A percentile compares a stretch with the other conserved stretches of the same genome.
Conservation (phyloP, 2,888 invertebrate genomes). For the Eristalis intricaria region DNA sequence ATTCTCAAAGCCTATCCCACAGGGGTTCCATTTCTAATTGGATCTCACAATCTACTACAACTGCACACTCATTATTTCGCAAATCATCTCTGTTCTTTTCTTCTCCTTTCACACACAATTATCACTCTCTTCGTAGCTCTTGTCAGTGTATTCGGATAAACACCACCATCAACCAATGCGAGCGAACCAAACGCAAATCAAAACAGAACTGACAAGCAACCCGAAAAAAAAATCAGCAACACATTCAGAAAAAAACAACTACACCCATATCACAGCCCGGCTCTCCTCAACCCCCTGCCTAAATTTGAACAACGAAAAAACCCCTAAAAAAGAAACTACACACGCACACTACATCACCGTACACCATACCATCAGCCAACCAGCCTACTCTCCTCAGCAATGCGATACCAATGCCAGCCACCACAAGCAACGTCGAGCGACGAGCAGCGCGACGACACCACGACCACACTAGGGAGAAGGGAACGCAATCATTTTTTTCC, state of each 20-base stretch:
- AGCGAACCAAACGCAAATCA: slow-evolving; percentile 44
- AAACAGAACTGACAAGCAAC: slow-evolving; percentile 42
- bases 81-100: slow-evolving; percentile 38
- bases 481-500: slow-evolving; percentile 42
- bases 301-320: slow-evolving; percentile 17
- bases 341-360: slow-evolving; percentile 46
- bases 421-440: slow-evolving; percentile 1
- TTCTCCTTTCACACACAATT: not conserved
- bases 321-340: slow-evolving; percentile 59
- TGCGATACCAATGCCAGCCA: slow-evolving; percentile 18
- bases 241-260: slow-evolving; percentile 57
- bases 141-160: slow-evolving; percentile 16
- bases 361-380: slow-evolving; percentile 7
- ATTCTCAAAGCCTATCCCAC: not conserved
- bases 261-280: slow-evolving; percentile 48
- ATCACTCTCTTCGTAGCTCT: slow-evolving; percentile 23
- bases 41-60: slow-evolving; percentile 27
- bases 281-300: slow-evolving; percentile 26
- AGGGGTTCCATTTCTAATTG: not conserved
- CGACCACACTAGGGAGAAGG: slow-evolving; percentile 26
- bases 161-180: slow-evolving; percentile 20
- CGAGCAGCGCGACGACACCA: not conserved
- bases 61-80: not conserved
- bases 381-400: slow-evolving; percentile 15
- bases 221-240: slow-evolving; percentile 58